phyloP scores from a whole-genome alignment of 2,113 vertebrate genomes.

The Trachemys scripta region DNA sequence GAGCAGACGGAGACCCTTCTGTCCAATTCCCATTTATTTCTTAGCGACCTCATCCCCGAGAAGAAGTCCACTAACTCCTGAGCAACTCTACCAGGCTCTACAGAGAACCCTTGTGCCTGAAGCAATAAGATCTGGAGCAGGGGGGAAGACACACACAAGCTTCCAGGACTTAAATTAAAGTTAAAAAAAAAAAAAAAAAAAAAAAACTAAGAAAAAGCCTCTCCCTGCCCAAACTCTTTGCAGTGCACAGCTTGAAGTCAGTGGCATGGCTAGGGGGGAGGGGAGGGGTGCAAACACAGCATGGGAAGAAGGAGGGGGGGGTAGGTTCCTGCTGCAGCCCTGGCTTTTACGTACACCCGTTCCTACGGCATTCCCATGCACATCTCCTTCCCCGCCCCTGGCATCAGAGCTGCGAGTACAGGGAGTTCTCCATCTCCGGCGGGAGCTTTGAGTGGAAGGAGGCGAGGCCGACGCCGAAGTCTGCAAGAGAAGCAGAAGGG shows the following conservation, averaged over 20 bases:
- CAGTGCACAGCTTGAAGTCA: neutral
- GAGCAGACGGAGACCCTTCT: neutral
- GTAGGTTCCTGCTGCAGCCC: neutral
- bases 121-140: neutral
- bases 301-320: rapidly evolving
- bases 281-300: neutral
- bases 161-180: neutral
- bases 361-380: neutral
- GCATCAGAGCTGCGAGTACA: slow-evolving; percentile 77
- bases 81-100: slow-evolving; percentile 19
- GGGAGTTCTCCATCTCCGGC: slow-evolving; percentile 73
- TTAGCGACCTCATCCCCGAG: slow-evolving; percentile 1
- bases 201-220: neutral
- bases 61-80: slow-evolving; percentile 52
- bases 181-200: neutral
- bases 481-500: slow-evolving; percentile 27
- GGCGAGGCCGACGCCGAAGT: slow-evolving; percentile 62
- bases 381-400: neutral
- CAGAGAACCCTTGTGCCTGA: neutral
- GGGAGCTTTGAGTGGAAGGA: slow-evolving; percentile 74
- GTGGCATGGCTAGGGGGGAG: neutral
- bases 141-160: rapidly evolving
- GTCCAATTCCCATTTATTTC: slow-evolving; percentile 65
- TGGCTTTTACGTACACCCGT: neutral
- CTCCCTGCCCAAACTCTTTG: neutral